Percentiles rank a stretch among this genome's conserved stretches.
Evolutionary conservation across 2,797 vertebrate genomes (phyloP).

Genomic region (Takifugu rubripes): DNA sequence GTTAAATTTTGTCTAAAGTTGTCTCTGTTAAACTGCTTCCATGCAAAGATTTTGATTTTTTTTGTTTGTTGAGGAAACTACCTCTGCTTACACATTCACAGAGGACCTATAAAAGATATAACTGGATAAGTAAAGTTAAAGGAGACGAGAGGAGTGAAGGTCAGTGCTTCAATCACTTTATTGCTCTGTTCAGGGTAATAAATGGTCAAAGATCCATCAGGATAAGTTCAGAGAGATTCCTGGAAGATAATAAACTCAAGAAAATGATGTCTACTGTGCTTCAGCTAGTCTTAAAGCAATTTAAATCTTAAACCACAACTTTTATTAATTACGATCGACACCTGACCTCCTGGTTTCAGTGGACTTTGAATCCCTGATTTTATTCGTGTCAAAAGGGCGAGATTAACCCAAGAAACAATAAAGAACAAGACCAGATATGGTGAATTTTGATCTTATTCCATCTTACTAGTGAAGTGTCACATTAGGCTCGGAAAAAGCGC

Average conservation of each 20-base stretch:
- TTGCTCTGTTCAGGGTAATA: slow-evolving; percentile 46
- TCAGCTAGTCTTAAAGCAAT: slow-evolving; percentile 12
- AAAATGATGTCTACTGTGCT: slow-evolving; percentile 13
- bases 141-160: slow-evolving; percentile 36
- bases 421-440: slow-evolving; percentile 40
- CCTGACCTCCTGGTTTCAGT: slow-evolving; percentile 2
- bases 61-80: no score
- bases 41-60: no score
- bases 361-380: slow-evolving; percentile 37
- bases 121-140: slow-evolving; percentile 33
- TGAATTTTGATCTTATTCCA: slow-evolving; percentile 16
- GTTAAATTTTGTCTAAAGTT: no score
- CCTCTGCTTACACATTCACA: neutral
- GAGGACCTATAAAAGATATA: slow-evolving; percentile 15
- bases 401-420: slow-evolving; percentile 43
- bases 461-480: slow-evolving; percentile 26
- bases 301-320: slow-evolving; percentile 49
- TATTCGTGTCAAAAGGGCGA: slow-evolving; percentile 44
- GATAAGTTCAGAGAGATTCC: slow-evolving; percentile 26
- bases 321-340: slow-evolving; percentile 2
- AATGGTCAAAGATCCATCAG: slow-evolving; percentile 51
- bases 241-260: slow-evolving; percentile 9
- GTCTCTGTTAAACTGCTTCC: no score
- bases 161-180: slow-evolving; percentile 62
- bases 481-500: slow-evolving; percentile 1